Conservation (phyloP, 2,113 vertebrate genomes). For the Pygathrix nemaeus region DNA sequence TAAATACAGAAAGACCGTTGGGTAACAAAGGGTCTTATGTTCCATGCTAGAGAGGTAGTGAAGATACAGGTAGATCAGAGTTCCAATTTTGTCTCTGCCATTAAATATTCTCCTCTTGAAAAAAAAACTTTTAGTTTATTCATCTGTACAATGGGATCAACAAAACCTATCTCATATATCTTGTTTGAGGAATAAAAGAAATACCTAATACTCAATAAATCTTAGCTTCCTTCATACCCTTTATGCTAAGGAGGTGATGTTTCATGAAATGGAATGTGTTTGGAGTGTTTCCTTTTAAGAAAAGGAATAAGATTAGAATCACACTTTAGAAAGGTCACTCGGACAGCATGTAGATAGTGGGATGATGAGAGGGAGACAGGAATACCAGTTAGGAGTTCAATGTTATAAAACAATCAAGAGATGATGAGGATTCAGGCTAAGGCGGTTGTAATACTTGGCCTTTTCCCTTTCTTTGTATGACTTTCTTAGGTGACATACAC, state of each 20-base stretch:
- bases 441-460: background rate
- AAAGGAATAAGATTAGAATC: background rate
- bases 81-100: background rate
- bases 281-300: background rate
- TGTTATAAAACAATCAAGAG: background rate
- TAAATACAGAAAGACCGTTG: background rate
- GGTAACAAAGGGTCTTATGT: background rate
- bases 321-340: background rate
- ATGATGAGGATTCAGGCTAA: background rate
- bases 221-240: background rate
- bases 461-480: background rate
- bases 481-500: background rate
- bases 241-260: background rate
- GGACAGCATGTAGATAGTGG: background rate
- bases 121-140: conserved; percentile 4
- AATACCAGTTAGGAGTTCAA: background rate
- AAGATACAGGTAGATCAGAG: background rate
- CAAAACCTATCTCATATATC: background rate
- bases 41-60: background rate
- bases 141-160: background rate
- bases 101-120: background rate
- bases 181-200: background rate
- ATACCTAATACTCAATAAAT: background rate
- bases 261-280: background rate
- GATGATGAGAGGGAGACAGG: background rate